Evolutionary conservation across 1,140 invertebrate genomes (phyloP), one percentile per base, ranked within the genome.

Genomic region (Drosophila tropicalis): DNA sequence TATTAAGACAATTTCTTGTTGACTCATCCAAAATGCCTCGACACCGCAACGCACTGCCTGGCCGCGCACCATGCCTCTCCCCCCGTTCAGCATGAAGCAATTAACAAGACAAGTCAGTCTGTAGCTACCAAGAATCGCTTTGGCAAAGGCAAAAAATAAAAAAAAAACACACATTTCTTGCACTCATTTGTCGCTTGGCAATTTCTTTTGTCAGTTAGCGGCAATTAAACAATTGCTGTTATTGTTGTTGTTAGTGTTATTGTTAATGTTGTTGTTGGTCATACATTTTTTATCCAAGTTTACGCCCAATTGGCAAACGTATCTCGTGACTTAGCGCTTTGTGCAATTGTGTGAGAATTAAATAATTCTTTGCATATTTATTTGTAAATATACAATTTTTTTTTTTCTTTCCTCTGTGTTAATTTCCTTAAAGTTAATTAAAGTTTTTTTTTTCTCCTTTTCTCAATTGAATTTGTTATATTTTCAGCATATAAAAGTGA

Each of bases 331-430:
- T 86, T 62, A 77, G 83, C 76, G 71, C 61, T 83, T 83, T 70
- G 76, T 70, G 72, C 79, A 83, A 74, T 72, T 87, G 84, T 87
- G 84, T 86, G 83, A 89, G 83, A 87, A 86, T 83, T 86, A 83
- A 87, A 86, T 86, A 86, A 86, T 83, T 86, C 83, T 79, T 89
- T 86, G 84, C 83, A 89, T 89, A 86, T 89, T 89, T 87, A 86
- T 89, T 89, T 83, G 57, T 69, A 72, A 87, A 57, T 70, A 71
- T 81, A 70, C 70, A 44, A 57, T 54, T 85, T 74, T 71, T 81
- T 67, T 17, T 19, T 10, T 72, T 47, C 4, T 25, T 4, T 44
- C 5, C n/a, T 51, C 44, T 51, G 3, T 51, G 1, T 51, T 51
- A 70, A 83, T 79, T 86, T 87, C 83, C 83, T 87, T 72, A 87